These are phyloP conservation scores for Elachura formosa DNA, from an alignment of 2,113 vertebrate genomes.

Conservation along the genomic window DNA sequence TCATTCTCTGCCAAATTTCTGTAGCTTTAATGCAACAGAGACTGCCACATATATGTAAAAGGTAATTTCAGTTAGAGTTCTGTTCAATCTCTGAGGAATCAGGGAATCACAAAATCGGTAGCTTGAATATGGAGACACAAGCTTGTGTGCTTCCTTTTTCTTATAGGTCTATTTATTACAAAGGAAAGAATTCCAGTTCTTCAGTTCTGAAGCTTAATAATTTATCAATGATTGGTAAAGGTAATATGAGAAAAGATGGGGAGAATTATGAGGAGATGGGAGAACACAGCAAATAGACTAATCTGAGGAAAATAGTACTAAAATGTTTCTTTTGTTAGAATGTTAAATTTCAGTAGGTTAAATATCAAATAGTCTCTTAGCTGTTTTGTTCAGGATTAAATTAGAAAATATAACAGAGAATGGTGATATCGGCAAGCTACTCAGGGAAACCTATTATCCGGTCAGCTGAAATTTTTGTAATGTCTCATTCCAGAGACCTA, in stretches of 20 bases:
- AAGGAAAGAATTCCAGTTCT: background rate
- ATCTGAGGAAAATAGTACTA: background rate
- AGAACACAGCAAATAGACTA: background rate
- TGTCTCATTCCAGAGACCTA: background rate
- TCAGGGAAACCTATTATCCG: background rate
- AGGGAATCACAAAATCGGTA: background rate
- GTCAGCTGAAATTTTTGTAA: background rate
- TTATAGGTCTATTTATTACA: background rate
- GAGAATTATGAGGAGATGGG: background rate
- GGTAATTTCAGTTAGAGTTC: background rate
- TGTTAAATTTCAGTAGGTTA: background rate
- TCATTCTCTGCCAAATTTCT: background rate
- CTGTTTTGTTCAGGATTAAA: background rate
- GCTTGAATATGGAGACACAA: background rate
- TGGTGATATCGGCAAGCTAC: background rate
- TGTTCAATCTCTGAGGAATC: background rate
- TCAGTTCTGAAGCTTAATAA: background rate
- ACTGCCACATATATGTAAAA: rapidly evolving
- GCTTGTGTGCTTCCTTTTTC: background rate
- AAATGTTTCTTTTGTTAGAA: background rate
- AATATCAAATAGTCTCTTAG: background rate
- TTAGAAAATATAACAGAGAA: background rate
- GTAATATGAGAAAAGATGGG: background rate
- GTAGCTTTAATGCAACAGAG: background rate
- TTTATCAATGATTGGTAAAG: background rate